phyloP scores from a whole-genome alignment of 2,797 vertebrate species.

The Vireo griseus region DNA sequence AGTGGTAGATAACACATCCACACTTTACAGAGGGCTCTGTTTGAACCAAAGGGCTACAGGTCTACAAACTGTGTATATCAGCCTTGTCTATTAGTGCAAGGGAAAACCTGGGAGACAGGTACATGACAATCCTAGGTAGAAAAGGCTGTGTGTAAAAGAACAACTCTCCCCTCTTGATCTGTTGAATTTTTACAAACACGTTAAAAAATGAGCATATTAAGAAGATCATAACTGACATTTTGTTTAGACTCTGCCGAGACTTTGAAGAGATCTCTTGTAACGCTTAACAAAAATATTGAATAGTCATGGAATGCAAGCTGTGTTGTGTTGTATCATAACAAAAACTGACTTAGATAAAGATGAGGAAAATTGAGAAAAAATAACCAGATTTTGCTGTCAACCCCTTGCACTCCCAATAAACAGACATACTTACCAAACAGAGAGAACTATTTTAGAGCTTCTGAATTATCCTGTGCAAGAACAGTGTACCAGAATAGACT shows the following conservation, averaged over 20 bases:
- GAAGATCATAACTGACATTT: not conserved
- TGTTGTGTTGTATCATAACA: not conserved
- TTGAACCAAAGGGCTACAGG: not conserved
- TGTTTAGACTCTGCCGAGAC: not conserved
- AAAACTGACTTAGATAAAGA: not conserved
- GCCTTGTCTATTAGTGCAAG: not conserved
- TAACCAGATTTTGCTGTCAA: not conserved
- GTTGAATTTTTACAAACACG: not conserved
- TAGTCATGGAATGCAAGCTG: not conserved
- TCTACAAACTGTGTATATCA: not conserved
- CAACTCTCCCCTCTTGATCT: not conserved
- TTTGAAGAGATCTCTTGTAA: not conserved
- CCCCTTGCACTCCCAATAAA: accelerated
- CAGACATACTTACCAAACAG: not conserved
- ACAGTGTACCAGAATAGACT: not conserved
- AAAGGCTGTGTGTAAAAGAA: not conserved
- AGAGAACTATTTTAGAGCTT: not conserved
- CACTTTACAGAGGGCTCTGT: not conserved
- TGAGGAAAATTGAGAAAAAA: not conserved
- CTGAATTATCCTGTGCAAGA: not conserved
- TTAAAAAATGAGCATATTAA: not conserved
- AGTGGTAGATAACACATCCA: not conserved
- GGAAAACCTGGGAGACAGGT: not conserved
- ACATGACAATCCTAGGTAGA: not conserved
- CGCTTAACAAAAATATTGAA: not conserved